Evolutionary conservation across 2,797 vertebrate species (phyloP).

Genomic region (Etheostoma perlongum): DNA sequence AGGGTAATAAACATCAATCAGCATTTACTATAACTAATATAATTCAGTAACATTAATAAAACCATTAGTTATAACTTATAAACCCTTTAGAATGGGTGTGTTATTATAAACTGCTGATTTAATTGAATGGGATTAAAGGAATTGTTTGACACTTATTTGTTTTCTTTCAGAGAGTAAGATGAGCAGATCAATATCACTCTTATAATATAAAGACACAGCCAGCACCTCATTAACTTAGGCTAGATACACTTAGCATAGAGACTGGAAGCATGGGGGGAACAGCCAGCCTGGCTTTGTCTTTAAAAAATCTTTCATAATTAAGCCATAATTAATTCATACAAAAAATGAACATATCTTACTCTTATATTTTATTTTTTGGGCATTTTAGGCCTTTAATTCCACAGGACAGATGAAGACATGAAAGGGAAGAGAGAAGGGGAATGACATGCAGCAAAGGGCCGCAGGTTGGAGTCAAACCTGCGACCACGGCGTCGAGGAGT

Average conservation of each 20-base stretch:
- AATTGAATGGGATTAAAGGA: neutral
- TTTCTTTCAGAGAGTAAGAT: neutral
- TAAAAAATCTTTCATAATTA: neutral
- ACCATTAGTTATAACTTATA: neutral
- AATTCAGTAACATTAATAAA: neutral
- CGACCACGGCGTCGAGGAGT: no score
- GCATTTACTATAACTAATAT: neutral
- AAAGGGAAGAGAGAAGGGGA: no score
- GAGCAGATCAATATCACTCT: neutral
- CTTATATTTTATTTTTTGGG: no score
- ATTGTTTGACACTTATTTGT: neutral
- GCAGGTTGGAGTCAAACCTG: no score
- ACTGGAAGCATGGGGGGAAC: neutral
- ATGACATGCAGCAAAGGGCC: no score
- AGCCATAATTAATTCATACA: neutral
- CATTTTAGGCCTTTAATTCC: no score
- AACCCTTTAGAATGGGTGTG: neutral
- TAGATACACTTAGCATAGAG: neutral
- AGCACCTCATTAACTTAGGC: neutral
- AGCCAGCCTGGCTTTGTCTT: neutral
- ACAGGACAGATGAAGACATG: no score
- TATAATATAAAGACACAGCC: neutral
- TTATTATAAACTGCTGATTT: neutral
- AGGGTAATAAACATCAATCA: neutral
- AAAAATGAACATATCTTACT: neutral